Evolutionary conservation across 2,113 vertebrate genomes (phyloP).

Genomic region (Bos javanicus): DNA sequence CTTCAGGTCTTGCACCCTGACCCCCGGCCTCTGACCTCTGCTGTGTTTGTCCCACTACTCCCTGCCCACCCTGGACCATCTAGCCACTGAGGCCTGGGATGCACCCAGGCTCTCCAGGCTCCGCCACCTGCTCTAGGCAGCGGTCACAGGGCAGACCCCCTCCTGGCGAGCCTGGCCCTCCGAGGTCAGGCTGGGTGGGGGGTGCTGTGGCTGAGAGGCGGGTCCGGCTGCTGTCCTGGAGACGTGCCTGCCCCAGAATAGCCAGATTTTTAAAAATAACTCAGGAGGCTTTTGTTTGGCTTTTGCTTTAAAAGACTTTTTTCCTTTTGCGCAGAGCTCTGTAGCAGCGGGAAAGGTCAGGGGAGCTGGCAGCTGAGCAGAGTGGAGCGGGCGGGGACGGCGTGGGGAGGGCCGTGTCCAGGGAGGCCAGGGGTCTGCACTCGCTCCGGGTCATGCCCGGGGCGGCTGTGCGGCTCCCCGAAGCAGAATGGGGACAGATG

Average conservation of each 20-base stretch:
- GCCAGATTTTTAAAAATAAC: slow-evolving; percentile 72
- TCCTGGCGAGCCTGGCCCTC: not conserved
- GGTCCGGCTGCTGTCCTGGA: slow-evolving; percentile 49
- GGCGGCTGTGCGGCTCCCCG: not conserved
- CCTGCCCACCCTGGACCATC: not conserved
- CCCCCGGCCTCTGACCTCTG: not conserved
- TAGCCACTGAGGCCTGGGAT: not conserved
- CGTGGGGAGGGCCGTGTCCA: not conserved
- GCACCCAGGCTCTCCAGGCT: not conserved
- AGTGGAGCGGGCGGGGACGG: fast-evolving
- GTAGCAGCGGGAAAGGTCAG: slow-evolving; percentile 60
- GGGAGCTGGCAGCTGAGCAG: not conserved
- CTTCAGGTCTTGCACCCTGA: fast-evolving
- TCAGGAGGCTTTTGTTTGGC: slow-evolving; percentile 66
- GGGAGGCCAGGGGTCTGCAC: not conserved
- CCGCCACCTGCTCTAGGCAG: fast-evolving
- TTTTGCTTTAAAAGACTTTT: slow-evolving; percentile 69
- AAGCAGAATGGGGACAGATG: not conserved
- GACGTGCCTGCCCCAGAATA: slow-evolving; percentile 64
- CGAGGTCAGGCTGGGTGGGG: not conserved
- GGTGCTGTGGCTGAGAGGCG: not conserved
- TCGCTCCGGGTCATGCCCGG: fast-evolving
- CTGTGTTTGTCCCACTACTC: not conserved
- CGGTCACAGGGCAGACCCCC: not conserved
- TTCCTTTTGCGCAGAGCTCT: not conserved